A percentile compares a stretch with the other conserved stretches of the same genome.
Evolutionary conservation across 23 tunicate species (phyloP).

Genomic region (Ascidia mentula): DNA sequence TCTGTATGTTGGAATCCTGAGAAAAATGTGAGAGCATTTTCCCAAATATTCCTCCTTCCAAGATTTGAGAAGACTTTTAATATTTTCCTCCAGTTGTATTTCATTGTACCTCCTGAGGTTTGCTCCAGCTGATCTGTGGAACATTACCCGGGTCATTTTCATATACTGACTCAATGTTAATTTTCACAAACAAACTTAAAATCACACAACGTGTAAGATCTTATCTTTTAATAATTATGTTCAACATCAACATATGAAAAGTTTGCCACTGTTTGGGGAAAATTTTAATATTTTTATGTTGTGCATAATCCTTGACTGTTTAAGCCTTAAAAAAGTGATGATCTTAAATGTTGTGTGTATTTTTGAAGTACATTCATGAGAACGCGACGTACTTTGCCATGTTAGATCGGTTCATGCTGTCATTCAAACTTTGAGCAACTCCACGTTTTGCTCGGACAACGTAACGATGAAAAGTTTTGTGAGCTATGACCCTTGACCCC

Average conservation of each 20-base stretch:
- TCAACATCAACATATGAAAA: too few species aligned
- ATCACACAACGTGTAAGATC: too few species aligned
- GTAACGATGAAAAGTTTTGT: conserved; percentile 90
- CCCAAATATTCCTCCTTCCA: conserved; percentile 77
- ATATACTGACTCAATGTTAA: too few species aligned
- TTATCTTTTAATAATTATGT: too few species aligned
- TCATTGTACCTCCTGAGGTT: conserved; percentile 79
- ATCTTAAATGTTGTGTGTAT: too few species aligned
- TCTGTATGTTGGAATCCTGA: conserved; percentile 68
- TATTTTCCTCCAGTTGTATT: conserved; percentile 43
- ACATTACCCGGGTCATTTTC: too few species aligned
- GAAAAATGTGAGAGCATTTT: conserved; percentile 59
- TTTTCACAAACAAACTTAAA: too few species aligned
- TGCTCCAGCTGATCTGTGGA: conserved; percentile 83
- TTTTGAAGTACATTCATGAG: too few species aligned
- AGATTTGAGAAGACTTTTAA: conserved; percentile 40
- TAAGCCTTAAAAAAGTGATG: too few species aligned
- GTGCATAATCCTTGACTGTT: too few species aligned
- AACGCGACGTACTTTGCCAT: conserved; percentile 42
- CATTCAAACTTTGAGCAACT: conserved; percentile 75
- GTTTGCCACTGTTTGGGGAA: too few species aligned
- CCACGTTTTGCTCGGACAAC: conserved; percentile 93
- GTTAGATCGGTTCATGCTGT: conserved; percentile 24
- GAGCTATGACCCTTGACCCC: conserved; percentile 39
- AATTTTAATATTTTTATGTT: too few species aligned